Conservation (phyloP, 2,797 vertebrate genomes). For the Cuculus canorus region DNA sequence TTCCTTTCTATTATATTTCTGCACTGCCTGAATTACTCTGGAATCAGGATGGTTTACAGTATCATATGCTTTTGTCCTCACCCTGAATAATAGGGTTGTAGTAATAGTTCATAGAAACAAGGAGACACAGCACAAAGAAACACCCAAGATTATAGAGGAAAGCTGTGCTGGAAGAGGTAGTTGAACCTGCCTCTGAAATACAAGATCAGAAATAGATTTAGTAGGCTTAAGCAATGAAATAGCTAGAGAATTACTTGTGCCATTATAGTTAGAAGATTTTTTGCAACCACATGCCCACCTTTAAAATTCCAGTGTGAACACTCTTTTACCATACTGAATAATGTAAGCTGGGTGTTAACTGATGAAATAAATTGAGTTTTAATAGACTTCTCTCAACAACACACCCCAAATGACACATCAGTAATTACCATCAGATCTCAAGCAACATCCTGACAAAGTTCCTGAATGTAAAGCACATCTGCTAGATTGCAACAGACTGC, state of each 20-base stretch:
- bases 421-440: conserved; percentile 48
- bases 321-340: background rate
- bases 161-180: background rate
- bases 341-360: background rate
- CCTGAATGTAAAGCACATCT: conserved; percentile 37
- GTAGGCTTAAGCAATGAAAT: background rate
- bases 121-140: background rate
- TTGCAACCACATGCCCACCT: background rate
- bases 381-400: conserved; percentile 53
- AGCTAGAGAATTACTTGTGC: background rate
- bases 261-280: background rate
- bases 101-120: background rate
- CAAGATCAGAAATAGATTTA: background rate
- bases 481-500: conserved; percentile 40
- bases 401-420: conserved; percentile 52
- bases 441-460: conserved; percentile 51
- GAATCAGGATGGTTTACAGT: background rate
- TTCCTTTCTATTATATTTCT: background rate
- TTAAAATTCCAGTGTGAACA: background rate
- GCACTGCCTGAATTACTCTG: background rate
- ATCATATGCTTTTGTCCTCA: background rate
- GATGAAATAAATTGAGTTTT: conserved; percentile 62
- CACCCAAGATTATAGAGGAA: background rate
- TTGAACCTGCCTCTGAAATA: background rate
- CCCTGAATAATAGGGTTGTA: background rate